Conservation (phyloP, 2,797 vertebrate genomes). For the Cossypha caffra region DNA sequence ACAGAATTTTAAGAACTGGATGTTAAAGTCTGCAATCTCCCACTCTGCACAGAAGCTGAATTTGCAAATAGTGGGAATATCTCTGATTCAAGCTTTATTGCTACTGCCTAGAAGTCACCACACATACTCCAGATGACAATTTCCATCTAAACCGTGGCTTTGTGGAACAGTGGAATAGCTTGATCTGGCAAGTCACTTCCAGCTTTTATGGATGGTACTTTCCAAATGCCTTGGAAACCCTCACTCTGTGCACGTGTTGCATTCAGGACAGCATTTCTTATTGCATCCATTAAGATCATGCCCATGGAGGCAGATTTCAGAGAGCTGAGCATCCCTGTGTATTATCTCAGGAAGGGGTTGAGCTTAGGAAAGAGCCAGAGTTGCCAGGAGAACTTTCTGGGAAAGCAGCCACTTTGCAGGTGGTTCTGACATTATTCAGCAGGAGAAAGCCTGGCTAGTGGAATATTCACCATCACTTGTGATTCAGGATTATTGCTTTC, state of each 20-base stretch:
- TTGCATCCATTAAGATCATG: not conserved
- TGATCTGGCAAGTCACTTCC: not conserved
- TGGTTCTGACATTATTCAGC: not conserved
- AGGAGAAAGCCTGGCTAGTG: not conserved
- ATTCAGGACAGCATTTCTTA: not conserved
- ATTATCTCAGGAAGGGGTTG: not conserved
- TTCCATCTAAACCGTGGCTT: slow-evolving; percentile 16
- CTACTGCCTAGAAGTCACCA: not conserved
- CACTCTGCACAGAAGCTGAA: not conserved
- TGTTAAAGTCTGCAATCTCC: not conserved
- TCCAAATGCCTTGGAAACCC: slow-evolving; percentile 31
- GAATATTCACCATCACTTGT: not conserved
- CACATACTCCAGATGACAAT: not conserved
- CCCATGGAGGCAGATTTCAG: not conserved
- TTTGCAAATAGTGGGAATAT: slow-evolving; percentile 1
- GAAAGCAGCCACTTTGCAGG: not conserved
- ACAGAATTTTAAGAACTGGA: not conserved
- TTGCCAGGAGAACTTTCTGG: not conserved
- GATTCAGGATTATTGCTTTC: not conserved
- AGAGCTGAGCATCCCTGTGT: not conserved
- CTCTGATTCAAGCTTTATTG: not conserved
- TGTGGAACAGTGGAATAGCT: not conserved
- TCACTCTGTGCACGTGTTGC: not conserved
- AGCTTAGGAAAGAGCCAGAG: not conserved
- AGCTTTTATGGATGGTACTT: not conserved